Evolutionary conservation across 2,797 vertebrate genomes (phyloP).

Genomic region (Characodon lateralis): DNA sequence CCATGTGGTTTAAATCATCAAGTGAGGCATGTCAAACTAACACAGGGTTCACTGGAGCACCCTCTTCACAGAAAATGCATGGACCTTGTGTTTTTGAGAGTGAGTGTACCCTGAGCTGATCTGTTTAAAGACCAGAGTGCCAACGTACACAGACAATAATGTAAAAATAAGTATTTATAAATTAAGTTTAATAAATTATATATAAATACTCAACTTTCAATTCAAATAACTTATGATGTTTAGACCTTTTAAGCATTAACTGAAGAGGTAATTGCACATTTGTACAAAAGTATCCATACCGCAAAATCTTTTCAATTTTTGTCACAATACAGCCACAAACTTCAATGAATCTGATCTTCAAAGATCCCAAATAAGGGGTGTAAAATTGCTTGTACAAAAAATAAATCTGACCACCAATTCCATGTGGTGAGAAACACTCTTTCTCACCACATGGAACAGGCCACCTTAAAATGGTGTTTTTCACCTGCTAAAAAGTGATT

Average conservation of each 20-base stretch:
- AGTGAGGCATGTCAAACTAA: not conserved
- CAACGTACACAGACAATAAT: not conserved
- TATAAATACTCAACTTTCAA: not conserved
- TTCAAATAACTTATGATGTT: not conserved
- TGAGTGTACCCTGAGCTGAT: not conserved
- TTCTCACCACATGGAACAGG: too few relatives aligned
- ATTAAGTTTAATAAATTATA: not conserved
- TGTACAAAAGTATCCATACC: not conserved
- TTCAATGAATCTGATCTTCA: constrained; percentile 35
- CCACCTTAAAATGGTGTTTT: too few relatives aligned
- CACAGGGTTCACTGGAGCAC: constrained; percentile 11
- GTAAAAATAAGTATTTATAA: not conserved
- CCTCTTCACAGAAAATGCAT: constrained; percentile 24
- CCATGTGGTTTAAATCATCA: constrained; percentile 26
- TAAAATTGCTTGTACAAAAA: too few relatives aligned
- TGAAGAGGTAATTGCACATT: not conserved
- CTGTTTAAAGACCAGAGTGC: not conserved
- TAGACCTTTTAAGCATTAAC: not conserved
- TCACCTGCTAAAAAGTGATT: too few relatives aligned
- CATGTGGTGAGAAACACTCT: too few relatives aligned
- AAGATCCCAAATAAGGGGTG: too few relatives aligned
- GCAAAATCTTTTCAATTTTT: too few relatives aligned
- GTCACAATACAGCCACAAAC: too few relatives aligned
- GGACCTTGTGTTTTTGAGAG: not conserved
- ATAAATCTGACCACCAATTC: too few relatives aligned